phyloP scores from a whole-genome alignment of 2,113 vertebrate species.

The Hyperopisus bebe region DNA sequence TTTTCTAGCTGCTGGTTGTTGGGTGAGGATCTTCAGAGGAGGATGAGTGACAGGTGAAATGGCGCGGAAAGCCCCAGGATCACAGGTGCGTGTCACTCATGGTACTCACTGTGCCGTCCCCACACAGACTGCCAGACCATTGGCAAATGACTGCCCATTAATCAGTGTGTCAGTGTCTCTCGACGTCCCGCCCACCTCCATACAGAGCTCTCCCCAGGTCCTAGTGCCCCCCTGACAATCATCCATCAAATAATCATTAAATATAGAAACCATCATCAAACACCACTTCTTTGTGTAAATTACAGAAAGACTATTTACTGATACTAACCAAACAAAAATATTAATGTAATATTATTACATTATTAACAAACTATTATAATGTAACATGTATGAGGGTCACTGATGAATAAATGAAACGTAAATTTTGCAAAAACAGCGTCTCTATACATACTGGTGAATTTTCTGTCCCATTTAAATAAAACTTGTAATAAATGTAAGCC shows the following conservation, averaged over 20 bases:
- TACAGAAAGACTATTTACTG: neutral
- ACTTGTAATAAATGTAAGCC: neutral
- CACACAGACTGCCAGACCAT: constrained; percentile 9
- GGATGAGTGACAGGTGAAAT: neutral
- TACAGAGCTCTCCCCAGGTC: neutral
- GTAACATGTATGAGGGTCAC: neutral
- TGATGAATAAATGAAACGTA: neutral
- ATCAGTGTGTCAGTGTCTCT: constrained; percentile 3
- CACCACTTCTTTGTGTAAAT: neutral
- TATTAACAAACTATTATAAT: neutral
- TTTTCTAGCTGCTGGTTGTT: too few relatives aligned
- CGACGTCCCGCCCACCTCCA: neutral
- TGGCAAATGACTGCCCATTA: neutral
- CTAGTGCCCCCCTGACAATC: neutral
- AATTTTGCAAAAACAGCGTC: neutral
- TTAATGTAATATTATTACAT: neutral
- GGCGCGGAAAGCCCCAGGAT: too few relatives aligned
- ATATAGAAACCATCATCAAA: neutral
- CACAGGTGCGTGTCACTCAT: neutral
- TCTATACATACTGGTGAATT: neutral
- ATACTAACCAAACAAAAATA: neutral
- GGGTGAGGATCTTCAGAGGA: neutral
- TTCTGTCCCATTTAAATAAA: neutral
- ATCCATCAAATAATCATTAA: neutral
- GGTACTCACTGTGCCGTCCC: neutral